Base-by-base conservation (phyloP, 2,797 vertebrate species). In the Chelon labrosus region DNA sequence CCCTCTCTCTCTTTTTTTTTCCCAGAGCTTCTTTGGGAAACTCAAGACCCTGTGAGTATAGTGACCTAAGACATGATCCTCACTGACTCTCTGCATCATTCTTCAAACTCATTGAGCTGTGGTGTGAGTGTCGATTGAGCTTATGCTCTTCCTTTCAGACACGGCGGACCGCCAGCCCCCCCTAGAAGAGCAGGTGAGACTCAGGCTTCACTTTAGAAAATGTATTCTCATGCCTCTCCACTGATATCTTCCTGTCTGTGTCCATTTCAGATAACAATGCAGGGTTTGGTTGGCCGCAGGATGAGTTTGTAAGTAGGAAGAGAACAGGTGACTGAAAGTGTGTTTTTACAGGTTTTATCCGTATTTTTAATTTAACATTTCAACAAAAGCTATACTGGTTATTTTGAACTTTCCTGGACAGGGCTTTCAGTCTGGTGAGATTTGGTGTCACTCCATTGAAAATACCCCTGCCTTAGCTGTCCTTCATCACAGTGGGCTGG, bases 11-110 rank as follows among this genome's bases (percentile, higher is more conserved):
- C 25, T 27, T 0, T 62, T 75, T 16, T 5, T 79, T 84, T 88
- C 88, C 72, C 89, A 95, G 94, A 94, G 86, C 82, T 92, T 94
- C 69, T 93, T 95, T 82, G 93, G 85, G 73, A 94, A 94, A 88
- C 70, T 85, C 17, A 95, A 94, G 77, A 93, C 84, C 61, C 70
- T 76, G 95, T 95, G 83, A 94, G 93, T 94, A 82, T 19, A 53
- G 2, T 4, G 1, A 8, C 7, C 25, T 2, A 1, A 58, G 5
- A 14, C 3, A 9, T 17, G 35, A 71, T 7, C 2, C 4, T 2
- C 7, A 22, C 5, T 31, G 19, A 2, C 47, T 31, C 10, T 52
- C 1, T 68, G 2, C 5, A 20, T 41, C 17, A 19, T 38, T 11
- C 3, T 7, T 52, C 1, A 68, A 13, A 37, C 5, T 22, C 39